Evolutionary conservation across 2,888 invertebrate species (phyloP).

Genomic region (Lasioglossum morio): DNA sequence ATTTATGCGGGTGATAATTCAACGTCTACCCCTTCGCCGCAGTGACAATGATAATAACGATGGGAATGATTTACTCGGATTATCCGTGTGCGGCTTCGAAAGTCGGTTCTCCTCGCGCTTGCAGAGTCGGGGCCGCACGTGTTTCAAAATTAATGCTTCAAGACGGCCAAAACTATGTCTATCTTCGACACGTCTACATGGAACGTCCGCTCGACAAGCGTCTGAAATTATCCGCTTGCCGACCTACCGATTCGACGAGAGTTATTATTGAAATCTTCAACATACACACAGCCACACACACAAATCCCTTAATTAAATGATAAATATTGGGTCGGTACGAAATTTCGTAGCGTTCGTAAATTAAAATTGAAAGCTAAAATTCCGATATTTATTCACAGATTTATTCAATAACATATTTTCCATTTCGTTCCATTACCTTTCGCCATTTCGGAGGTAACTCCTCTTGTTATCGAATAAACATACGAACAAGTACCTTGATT

Average conservation of each 20-base stretch:
- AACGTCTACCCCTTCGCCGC: conserved; percentile 39
- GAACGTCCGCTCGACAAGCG: conserved; percentile 55
- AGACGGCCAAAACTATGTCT: conserved; percentile 69
- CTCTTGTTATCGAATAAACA: no score
- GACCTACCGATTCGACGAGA: conserved; percentile 35
- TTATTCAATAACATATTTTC: no score
- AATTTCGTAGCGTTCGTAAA: no score
- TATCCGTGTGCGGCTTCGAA: conserved; percentile 26
- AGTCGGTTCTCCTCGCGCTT: background rate
- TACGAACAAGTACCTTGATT: no score
- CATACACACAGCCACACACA: no score
- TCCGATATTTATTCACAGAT: no score
- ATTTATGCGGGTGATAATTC: conserved; percentile 55
- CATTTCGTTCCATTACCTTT: no score
- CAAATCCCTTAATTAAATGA: no score
- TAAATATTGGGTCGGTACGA: no score
- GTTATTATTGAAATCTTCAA: conserved; percentile 60
- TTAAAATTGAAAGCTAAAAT: no score
- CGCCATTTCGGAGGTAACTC: no score
- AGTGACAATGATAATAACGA: conserved; percentile 52
- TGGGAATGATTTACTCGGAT: conserved; percentile 48
- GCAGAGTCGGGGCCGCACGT: conserved; percentile 37
- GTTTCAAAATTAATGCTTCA: conserved; percentile 63
- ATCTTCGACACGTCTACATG: conserved; percentile 67
- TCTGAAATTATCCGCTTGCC: conserved; percentile 68